phyloP scores from a whole-genome alignment of 2,888 invertebrate species.

The Crossocerus cetratus region DNA sequence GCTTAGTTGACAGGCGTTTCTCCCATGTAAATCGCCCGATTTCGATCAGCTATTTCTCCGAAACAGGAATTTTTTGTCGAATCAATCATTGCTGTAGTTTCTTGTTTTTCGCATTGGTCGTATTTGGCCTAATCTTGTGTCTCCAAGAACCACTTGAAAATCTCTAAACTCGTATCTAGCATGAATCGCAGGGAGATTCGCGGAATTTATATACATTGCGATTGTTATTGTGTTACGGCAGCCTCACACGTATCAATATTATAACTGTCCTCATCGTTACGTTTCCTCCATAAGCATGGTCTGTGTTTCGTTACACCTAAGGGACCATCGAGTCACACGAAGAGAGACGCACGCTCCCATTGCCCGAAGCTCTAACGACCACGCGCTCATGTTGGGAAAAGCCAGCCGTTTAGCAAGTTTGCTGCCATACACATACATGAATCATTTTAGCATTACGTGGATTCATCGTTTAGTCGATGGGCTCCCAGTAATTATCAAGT shows the following conservation, averaged over 20 bases:
- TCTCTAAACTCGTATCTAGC: too few species aligned
- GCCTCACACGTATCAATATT: neutral
- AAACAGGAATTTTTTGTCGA: too few species aligned
- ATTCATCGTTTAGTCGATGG: too few species aligned
- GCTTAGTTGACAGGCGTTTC: neutral
- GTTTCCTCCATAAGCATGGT: neutral
- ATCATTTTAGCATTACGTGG: too few species aligned
- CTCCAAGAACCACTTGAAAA: too few species aligned
- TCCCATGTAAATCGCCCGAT: neutral
- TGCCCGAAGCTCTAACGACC: neutral
- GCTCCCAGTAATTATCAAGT: too few species aligned
- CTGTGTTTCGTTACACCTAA: slow-evolving; percentile 27
- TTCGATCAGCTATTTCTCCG: too few species aligned
- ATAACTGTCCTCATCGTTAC: neutral
- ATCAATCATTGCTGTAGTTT: too few species aligned
- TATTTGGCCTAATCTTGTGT: too few species aligned
- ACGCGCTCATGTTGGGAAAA: too few species aligned
- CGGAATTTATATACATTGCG: neutral
- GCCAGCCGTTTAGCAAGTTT: neutral
- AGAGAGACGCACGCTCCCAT: slow-evolving; percentile 35
- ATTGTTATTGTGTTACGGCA: neutral
- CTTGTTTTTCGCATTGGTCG: too few species aligned
- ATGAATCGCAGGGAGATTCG: too few species aligned
- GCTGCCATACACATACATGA: neutral
- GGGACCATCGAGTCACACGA: slow-evolving; percentile 39